Base-by-base conservation (phyloP, 1,140 invertebrate species). In the Drosophila arawakana region DNA sequence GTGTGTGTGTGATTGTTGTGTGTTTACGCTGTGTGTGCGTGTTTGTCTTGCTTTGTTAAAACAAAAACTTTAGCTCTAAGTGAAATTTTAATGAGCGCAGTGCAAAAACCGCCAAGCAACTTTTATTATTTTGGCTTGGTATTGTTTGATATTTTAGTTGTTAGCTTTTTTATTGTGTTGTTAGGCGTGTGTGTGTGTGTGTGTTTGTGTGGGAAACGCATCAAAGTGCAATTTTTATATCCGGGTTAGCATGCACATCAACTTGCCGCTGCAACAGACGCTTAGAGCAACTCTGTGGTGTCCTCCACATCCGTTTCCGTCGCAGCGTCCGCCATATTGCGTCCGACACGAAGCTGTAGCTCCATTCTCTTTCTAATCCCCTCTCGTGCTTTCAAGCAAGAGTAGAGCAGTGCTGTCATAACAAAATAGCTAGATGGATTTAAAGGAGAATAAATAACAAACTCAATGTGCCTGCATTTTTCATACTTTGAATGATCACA, bases 181-280 rank as follows among this genome's bases (percentile, higher is more conserved):
- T 18, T 11, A 35, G 15, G n/a, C 41, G 46, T 41, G 13, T n/a
- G 35, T 15, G 7, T 35, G 21, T 39, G 47, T 46, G 10, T 44
- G 30, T 73, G 49, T 68, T 49, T 59, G 44, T 66, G 21, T 21
- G 72, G 54, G 35, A 65, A 74, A 77, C 73, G 83, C 83, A 86
- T 86, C 73, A 88, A 88, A 86, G 83, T 88, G 84, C 80, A 88
- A 75, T 89, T 88, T 88, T 80, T 72, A 78, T 88, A 80, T 83
- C 80, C 83, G 83, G 73, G 73, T 81, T 81, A 62, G 44, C 68
- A 54, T 43, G 37, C 49, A 59, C 43, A 61, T 63, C 52, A 71
- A 54, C 10, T 18, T 73, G 63, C 50, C 46, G 25, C 15, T 62
- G 66, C 70, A 44, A 30, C 61, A 66, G 39, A 34, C 44, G 15